Percentiles rank a stretch among this genome's conserved stretches.
These are phyloP conservation scores for Chunga burmeisteri DNA, from an alignment of 2,113 vertebrate species.

Conservation along the genomic window DNA sequence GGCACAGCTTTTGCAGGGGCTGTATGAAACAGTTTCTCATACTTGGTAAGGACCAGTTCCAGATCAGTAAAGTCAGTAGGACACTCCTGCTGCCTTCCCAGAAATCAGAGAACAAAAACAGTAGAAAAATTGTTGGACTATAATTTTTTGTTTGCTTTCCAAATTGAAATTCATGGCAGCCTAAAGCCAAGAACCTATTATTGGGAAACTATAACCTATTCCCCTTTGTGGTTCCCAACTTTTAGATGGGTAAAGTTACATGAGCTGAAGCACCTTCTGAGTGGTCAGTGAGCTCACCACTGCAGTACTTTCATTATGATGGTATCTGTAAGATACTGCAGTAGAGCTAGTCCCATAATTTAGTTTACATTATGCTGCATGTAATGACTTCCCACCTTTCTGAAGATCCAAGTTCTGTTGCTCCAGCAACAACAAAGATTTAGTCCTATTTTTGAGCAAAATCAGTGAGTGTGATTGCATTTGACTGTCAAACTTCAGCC, in stretches of 20 bases:
- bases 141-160: background rate
- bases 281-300: background rate
- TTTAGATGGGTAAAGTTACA: background rate
- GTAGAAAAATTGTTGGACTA: background rate
- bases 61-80: background rate
- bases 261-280: background rate
- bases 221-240: background rate
- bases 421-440: background rate
- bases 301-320: background rate
- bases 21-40: background rate
- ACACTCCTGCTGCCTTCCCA: background rate
- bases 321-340: background rate
- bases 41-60: background rate
- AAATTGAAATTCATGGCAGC: background rate
- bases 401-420: background rate
- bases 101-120: background rate
- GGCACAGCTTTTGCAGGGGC: background rate
- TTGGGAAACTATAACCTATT: background rate
- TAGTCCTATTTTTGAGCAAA: background rate
- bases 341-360: background rate
- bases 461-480: background rate
- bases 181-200: background rate
- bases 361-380: background rate
- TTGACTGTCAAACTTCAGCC: background rate
- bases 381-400: background rate